Conservation (phyloP, 2,797 vertebrate species). For the Diplodus sargus region DNA sequence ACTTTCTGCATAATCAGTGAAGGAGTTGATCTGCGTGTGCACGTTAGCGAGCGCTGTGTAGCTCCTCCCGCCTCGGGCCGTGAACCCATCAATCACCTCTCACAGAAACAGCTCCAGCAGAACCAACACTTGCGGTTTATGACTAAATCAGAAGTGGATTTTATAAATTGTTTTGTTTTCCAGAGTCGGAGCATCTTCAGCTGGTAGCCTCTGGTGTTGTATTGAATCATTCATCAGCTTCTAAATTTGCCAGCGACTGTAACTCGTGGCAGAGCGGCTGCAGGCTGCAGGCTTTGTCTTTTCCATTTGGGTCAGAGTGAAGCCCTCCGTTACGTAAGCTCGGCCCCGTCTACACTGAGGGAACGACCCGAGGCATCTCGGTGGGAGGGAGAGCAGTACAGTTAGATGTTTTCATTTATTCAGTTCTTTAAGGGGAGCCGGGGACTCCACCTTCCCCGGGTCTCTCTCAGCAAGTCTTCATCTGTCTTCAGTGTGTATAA, state of each 20-base stretch:
- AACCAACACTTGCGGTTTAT: too few relatives aligned
- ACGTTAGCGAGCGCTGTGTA: too few relatives aligned
- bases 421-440: neutral
- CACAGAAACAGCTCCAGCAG: too few relatives aligned
- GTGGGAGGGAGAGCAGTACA: conserved; percentile 20
- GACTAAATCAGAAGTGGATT: neutral
- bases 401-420: conserved; percentile 27
- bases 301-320: conserved; percentile 72
- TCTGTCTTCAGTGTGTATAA: neutral
- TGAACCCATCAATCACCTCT: too few relatives aligned
- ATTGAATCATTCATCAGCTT: conserved; percentile 71
- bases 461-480: neutral
- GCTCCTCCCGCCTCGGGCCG: too few relatives aligned
- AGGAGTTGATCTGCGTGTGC: too few relatives aligned
- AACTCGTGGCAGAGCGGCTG: conserved; percentile 37
- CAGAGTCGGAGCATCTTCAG: conserved; percentile 28
- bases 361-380: conserved; percentile 13
- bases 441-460: conserved; percentile 17
- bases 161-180: neutral
- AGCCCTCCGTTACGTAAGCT: conserved; percentile 57
- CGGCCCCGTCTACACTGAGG: conserved; percentile 2
- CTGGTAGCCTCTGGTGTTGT: conserved; percentile 44
- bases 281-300: conserved; percentile 57
- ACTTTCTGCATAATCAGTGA: too few relatives aligned
- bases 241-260: conserved; percentile 61